Evolutionary conservation across 2,888 invertebrate genomes (phyloP), one percentile per base, ranked within the genome.

Genomic region (Himalopsyche kuldschensis): DNA sequence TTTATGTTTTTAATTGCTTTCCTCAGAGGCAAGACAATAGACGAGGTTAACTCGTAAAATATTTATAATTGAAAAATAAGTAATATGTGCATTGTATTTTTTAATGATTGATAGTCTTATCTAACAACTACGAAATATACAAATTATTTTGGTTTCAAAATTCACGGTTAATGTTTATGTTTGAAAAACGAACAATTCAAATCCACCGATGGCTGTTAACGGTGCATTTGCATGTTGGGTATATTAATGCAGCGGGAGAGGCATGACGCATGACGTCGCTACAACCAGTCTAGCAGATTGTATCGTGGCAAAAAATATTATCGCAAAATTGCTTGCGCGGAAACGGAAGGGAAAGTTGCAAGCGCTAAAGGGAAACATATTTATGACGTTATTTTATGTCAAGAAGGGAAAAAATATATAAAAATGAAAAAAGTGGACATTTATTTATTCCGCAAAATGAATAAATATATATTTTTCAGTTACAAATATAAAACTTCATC

Each of bases 341-440:
- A 35, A 80, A 80, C 79, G 79, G 79, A 80, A 80, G 48, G 80
- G 80, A 80, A 80, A 80, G 80, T 69, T 48, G 46, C 32, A 69
- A 69, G 32, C 20, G 27, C 4, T 41, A 77, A 78, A 77, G 55
- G 55, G 81, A 81, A 81, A 41, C 81, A 63, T 77, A 81, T 81
- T 27, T 80, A 69, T 27, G 69, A 24, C 30, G 27, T 69, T 69
- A 69, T 27, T 69, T 69, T 69, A 69, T 27, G 10, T 10, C 27
- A 15, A 24, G 30, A 69, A 69, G 27, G 69, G 69, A 69, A 69
- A 69, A 69, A 27, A 27, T 27, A 30, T 69, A 27, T 15, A 24
- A 15, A 24, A 27, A 10, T 69, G 30, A n/a, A 27, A 30, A 69
- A 4, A 15, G 30, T 27, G 20, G 6, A 69, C 2, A 41, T 15